phyloP scores from a whole-genome alignment of 2,888 invertebrate species.

The Drosophila imparisetae region DNA sequence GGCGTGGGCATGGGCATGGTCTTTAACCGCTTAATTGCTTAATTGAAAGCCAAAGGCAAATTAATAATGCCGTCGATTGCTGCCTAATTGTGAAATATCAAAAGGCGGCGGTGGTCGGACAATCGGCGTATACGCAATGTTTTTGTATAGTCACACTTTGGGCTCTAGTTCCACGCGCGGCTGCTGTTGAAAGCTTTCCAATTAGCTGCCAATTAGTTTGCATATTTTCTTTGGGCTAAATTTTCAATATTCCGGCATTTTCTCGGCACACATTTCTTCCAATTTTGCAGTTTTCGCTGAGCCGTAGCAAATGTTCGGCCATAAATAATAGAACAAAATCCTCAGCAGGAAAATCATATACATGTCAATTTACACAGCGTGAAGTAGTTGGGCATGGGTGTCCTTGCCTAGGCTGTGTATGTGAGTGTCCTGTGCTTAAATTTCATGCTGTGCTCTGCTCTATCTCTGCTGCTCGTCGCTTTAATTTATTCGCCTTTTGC shows the following conservation, averaged over 20 bases:
- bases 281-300: slow-evolving; percentile 13
- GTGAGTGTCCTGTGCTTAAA: slow-evolving; percentile 5
- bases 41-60: slow-evolving; percentile 76
- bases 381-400: slow-evolving; percentile 26
- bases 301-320: slow-evolving; percentile 11
- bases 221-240: slow-evolving; percentile 26
- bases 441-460: slow-evolving; percentile 43
- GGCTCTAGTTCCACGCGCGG: slow-evolving; percentile 30
- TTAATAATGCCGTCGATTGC: slow-evolving; percentile 73
- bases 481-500: slow-evolving; percentile 33
- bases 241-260: slow-evolving; percentile 23
- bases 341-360: slow-evolving; percentile 8
- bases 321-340: slow-evolving; percentile 25
- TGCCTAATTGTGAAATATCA: slow-evolving; percentile 77
- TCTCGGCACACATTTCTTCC: slow-evolving; percentile 5
- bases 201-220: slow-evolving; percentile 74
- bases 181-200: slow-evolving; percentile 68
- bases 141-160: slow-evolving; percentile 41
- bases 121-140: slow-evolving; percentile 72
- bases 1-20: slow-evolving; percentile 15
- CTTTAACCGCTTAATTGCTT: slow-evolving; percentile 63
- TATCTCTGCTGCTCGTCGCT: slow-evolving; percentile 40
- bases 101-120: slow-evolving; percentile 41
- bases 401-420: slow-evolving; percentile 29
- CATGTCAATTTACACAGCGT: slow-evolving; percentile 44